Evolutionary conservation across 1,140 invertebrate genomes (phyloP), one percentile per base, ranked within the genome.

Genomic region (Eriosoma lanigerum): DNA sequence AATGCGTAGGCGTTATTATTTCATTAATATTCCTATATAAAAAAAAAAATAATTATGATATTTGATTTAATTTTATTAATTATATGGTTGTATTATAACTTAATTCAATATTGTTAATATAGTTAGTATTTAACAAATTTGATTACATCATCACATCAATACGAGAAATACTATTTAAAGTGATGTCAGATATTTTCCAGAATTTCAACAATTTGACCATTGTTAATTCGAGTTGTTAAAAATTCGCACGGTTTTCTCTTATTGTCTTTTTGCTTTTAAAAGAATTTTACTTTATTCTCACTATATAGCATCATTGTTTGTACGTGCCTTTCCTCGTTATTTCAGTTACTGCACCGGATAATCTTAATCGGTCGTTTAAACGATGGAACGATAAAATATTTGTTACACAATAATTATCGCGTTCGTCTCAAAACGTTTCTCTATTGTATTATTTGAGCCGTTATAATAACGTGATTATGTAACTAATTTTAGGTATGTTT

Each of bases 221-320:
- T 78, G 75, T 78, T 75, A 75, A 75, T 38, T 75, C 13, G 56
- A 46, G 75, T 76, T 62, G 32, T 26, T 15, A 62, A 60, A 38
- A 78, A 78, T 60, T 78, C 75, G 10, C 75, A 78, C 75, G 75
- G 38, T 78, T 78, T 78, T 78, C 75, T 62, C 75, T 62, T 38
- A 78, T 78, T 78, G 75, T 78, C n/a, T 76, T 58, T 58, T 58
- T 56, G 15, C 19, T 38, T 8, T 8, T 62, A 44, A 38, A 38
- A 17, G 3, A 58, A 46, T 76, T 38, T 76, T 75, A 15, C 24
- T 75, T 44, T 32, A 24, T 75, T 75, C 72, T 56, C 52, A 58
- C n/a, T 75, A 17, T 17, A 44, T 32, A 75, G 38, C 52, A 21
- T 56, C 21, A 78, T 78, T 78, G 56, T 78, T 78, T 32, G 8